phyloP scores from a whole-genome alignment of 2,113 vertebrate genomes.

The Solenodon paradoxus region DNA sequence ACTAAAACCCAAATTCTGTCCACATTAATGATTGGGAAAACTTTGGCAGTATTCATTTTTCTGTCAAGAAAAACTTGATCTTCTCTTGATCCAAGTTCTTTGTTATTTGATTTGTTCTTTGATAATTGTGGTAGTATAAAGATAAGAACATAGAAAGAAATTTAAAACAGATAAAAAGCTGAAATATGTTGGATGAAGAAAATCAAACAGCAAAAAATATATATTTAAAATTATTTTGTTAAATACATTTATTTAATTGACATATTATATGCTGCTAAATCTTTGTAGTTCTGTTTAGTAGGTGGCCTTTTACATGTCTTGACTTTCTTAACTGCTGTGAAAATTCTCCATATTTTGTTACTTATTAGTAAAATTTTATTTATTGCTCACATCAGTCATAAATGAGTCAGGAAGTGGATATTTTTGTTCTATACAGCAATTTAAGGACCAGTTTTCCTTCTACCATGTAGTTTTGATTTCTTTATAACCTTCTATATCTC shows the following conservation, averaged over 20 bases:
- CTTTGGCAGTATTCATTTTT: background rate
- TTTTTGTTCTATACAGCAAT: background rate
- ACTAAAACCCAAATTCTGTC: background rate
- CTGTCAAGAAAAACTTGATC: background rate
- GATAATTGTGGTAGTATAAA: background rate
- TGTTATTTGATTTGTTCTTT: background rate
- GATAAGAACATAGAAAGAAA: background rate
- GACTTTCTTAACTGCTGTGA: background rate
- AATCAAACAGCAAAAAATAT: background rate
- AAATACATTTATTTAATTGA: background rate
- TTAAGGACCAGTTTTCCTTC: background rate
- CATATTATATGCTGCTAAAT: background rate
- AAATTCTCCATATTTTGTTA: background rate
- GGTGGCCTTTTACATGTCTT: background rate
- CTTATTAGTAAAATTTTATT: background rate
- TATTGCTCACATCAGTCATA: background rate
- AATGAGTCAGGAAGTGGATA: background rate
- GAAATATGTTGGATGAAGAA: background rate
- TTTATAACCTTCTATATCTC: background rate
- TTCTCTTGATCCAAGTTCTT: background rate
- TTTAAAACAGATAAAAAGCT: background rate
- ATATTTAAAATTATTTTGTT: slow-evolving; percentile 12
- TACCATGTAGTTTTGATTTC: background rate
- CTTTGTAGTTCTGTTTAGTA: background rate
- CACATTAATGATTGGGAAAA: background rate